phyloP scores from a whole-genome alignment of 2,113 vertebrate species.

The Python bivittatus region DNA sequence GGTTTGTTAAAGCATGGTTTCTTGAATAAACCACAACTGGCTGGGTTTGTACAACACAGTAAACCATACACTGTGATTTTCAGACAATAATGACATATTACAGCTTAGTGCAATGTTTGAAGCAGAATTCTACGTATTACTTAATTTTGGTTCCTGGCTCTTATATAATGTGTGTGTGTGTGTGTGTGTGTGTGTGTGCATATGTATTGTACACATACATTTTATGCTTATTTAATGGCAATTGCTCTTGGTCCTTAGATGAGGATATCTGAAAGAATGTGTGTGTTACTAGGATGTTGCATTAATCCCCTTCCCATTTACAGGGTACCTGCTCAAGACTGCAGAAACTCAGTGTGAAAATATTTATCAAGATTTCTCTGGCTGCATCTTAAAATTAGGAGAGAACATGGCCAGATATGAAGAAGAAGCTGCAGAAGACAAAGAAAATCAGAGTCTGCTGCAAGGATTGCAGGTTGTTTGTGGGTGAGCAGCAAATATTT shows the following conservation, averaged over 20 bases:
- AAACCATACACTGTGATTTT: neutral
- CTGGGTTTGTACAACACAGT: neutral
- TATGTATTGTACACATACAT: neutral
- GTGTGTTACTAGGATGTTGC: neutral
- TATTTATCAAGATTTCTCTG: conserved; percentile 76
- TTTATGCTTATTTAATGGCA: neutral
- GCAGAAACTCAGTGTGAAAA: conserved; percentile 63
- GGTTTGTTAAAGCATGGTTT: neutral
- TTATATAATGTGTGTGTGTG: neutral
- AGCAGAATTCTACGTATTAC: neutral
- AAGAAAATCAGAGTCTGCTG: conserved; percentile 66
- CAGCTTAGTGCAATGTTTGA: neutral
- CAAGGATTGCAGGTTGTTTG: conserved; percentile 70
- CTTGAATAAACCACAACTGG: neutral
- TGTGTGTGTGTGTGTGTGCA: neutral
- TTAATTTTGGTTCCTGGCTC: neutral
- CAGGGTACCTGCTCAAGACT: conserved; percentile 58
- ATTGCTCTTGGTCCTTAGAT: neutral
- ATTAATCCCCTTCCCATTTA: neutral
- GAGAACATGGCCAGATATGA: conserved; percentile 73
- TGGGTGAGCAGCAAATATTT: conserved; percentile 62
- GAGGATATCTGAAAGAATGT: neutral
- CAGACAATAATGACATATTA: neutral
- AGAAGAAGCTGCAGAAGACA: conserved; percentile 52
- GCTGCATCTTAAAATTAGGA: conserved; percentile 75